These are phyloP conservation scores for Drosophila quadrilineata DNA, from an alignment of 1,140 invertebrate species.

Conservation along the genomic window DNA sequence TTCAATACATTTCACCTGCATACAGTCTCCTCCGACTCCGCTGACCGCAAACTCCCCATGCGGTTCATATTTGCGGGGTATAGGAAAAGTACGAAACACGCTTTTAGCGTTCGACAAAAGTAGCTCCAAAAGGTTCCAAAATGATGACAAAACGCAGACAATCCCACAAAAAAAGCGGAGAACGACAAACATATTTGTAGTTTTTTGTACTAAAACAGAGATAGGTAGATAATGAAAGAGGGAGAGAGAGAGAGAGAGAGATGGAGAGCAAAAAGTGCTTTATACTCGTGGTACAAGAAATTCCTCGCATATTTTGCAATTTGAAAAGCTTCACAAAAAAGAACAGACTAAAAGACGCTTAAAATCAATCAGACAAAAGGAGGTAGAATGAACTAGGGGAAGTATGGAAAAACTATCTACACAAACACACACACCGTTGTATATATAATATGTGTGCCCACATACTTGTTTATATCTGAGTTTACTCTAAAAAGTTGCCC, in stretches of 20 bases:
- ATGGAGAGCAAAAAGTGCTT: slow-evolving; percentile 31
- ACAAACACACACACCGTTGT: too few species aligned
- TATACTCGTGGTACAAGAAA: slow-evolving; percentile 62
- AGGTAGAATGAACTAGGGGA: background rate
- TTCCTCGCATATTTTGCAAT: slow-evolving; percentile 72
- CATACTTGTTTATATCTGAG: too few species aligned
- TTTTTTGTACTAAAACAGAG: slow-evolving; percentile 35
- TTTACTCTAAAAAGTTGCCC: too few species aligned
- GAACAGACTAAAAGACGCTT: background rate
- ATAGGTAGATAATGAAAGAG: too few species aligned
- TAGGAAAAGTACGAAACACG: slow-evolving; percentile 2
- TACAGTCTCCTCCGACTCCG: background rate
- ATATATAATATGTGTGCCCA: too few species aligned
- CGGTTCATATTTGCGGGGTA: too few species aligned
- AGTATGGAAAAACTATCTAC: too few species aligned
- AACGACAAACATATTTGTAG: slow-evolving; percentile 42
- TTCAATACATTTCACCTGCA: background rate
- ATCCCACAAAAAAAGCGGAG: slow-evolving; percentile 32
- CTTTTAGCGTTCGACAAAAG: slow-evolving; percentile 52
- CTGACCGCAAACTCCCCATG: background rate
- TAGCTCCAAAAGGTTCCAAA: slow-evolving; percentile 23
- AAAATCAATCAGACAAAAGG: slow-evolving; percentile 33
- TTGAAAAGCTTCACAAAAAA: slow-evolving; percentile 27
- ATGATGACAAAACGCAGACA: slow-evolving; percentile 22
- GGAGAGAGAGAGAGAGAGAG: too few species aligned